phyloP scores from a whole-genome alignment of 1,140 invertebrate genomes.

The Colletes gigas region DNA sequence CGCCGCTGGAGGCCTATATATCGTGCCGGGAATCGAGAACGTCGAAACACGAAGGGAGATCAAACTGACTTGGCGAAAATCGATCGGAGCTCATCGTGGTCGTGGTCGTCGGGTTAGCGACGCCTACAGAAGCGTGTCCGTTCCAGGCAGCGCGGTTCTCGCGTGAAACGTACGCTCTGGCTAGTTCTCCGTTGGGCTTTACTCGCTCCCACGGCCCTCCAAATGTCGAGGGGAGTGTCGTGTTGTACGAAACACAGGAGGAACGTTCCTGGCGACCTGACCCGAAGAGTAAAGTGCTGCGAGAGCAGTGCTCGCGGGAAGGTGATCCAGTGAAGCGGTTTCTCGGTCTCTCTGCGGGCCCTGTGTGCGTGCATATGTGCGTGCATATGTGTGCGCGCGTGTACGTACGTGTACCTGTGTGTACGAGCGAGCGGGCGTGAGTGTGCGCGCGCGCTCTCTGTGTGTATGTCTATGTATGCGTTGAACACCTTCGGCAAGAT shows the following conservation, averaged over 20 bases:
- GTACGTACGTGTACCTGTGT: too few relatives aligned
- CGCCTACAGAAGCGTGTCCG: slow-evolving; percentile 54
- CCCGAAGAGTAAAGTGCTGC: not conserved
- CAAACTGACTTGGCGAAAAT: slow-evolving; percentile 64
- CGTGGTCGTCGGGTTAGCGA: slow-evolving; percentile 61
- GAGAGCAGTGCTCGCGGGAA: not conserved
- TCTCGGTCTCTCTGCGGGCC: not conserved
- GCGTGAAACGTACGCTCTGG: slow-evolving; percentile 26
- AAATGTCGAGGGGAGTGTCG: slow-evolving; percentile 1
- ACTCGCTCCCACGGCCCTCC: slow-evolving; percentile 8
- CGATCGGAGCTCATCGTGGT: slow-evolving; percentile 49
- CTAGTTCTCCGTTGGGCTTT: not conserved
- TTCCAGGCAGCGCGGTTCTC: slow-evolving; percentile 47
- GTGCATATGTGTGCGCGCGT: too few relatives aligned
- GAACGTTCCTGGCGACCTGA: not conserved
- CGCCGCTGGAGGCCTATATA: slow-evolving; percentile 41
- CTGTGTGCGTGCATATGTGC: not conserved
- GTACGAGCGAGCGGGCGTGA: too few relatives aligned
- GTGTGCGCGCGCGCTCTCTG: too few relatives aligned
- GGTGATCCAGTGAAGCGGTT: not conserved
- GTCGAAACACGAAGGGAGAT: slow-evolving; percentile 64
- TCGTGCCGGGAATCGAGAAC: slow-evolving; percentile 61
- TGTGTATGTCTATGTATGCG: too few relatives aligned
- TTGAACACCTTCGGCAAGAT: not conserved
- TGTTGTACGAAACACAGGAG: not conserved